These are phyloP conservation scores for Ia io DNA, from an alignment of 2,113 vertebrate genomes.

Conservation along the genomic window DNA sequence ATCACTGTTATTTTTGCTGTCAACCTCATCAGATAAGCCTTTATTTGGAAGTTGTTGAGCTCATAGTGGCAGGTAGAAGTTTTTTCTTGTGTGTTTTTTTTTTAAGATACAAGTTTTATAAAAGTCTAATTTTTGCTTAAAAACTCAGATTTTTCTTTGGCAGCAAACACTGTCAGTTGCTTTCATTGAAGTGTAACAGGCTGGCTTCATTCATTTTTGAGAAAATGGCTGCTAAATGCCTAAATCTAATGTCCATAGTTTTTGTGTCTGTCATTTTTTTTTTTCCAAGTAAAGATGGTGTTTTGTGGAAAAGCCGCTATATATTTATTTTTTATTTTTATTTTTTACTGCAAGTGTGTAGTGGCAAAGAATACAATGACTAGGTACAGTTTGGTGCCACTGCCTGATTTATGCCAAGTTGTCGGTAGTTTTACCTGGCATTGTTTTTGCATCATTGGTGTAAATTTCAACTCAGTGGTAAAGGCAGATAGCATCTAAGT, in stretches of 20 bases:
- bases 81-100: too few relatives aligned
- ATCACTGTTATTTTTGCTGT: neutral
- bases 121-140: neutral
- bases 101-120: neutral
- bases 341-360: too few relatives aligned
- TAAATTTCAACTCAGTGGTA: neutral
- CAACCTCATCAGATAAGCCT: neutral
- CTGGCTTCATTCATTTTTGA: neutral
- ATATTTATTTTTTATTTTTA: too few relatives aligned
- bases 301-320: neutral
- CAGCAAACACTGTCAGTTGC: neutral
- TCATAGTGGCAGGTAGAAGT: neutral
- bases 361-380: neutral
- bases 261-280: neutral
- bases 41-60: neutral
- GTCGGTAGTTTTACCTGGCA: neutral
- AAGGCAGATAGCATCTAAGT: neutral
- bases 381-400: rapidly evolving
- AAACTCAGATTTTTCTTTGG: neutral
- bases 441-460: neutral
- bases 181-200: neutral
- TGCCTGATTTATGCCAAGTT: neutral
- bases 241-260: neutral
- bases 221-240: neutral
- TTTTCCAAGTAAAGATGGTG: neutral